A percentile compares a stretch with the other conserved stretches of the same genome.
Evolutionary conservation across 2,113 vertebrate genomes (phyloP).

Genomic region (Scortum barcoo): DNA sequence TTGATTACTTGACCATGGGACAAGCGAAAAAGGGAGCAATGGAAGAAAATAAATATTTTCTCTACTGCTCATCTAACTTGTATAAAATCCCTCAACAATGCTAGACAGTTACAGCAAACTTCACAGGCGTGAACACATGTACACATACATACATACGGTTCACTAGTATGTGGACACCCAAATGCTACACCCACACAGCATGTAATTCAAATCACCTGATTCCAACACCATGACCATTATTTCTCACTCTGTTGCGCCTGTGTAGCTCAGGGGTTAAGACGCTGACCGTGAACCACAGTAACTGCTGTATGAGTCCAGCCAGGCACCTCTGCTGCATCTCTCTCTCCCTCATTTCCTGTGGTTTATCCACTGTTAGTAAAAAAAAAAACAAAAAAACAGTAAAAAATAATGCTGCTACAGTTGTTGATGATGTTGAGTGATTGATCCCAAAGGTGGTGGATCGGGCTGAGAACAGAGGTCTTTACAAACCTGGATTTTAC

Average conservation of each 20-base stretch:
- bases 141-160: neutral
- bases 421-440: conserved; percentile 16
- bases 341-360: neutral
- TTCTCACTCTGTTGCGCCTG: neutral
- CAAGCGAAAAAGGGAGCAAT: neutral
- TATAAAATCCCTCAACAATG: too few species aligned
- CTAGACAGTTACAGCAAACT: too few species aligned
- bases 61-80: conserved; percentile 2
- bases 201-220: neutral
- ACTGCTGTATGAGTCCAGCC: neutral
- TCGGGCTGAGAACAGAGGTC: neutral
- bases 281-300: neutral
- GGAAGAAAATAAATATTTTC: neutral
- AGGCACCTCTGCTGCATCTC: neutral
- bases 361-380: conserved; percentile 5
- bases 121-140: neutral
- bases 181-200: neutral
- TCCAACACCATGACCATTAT: neutral
- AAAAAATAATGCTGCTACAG: conserved; percentile 35
- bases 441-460: conserved; percentile 15
- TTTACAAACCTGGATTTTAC: neutral
- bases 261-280: neutral
- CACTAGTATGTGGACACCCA: neutral
- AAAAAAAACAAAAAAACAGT: conserved; percentile 11
- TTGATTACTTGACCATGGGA: neutral